Base-by-base conservation (phyloP, 2,113 vertebrate genomes). In the Aptenodytes forsteri region DNA sequence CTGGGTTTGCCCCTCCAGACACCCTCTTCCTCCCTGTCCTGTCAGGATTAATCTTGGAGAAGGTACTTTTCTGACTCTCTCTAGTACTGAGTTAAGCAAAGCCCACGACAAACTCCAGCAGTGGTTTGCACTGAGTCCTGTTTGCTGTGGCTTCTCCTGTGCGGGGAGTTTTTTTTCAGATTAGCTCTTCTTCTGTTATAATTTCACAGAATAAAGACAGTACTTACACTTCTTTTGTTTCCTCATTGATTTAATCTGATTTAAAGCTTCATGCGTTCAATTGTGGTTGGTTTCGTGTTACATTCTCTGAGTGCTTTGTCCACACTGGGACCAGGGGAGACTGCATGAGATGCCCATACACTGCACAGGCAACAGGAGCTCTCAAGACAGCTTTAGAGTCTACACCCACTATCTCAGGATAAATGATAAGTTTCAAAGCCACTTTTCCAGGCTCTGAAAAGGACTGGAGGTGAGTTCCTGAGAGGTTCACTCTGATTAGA, bases 121-220 rank as follows among this genome's bases (percentile, higher is more conserved):
- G 16, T 50, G 29, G 13, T 87, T 81, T 50, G 27, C 26, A n/a
- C 5, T 1, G 2, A 59, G n/a, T 55, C n/a, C 12, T 65, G 16
- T 75, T 84, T 84, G 11, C 61, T 90, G 55, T 40, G 42, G 12
- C 44, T 75, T 71, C 42, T 75, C 30, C 23, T 66, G 3, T 14
- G 2, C 34, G 61, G 20, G 9, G 17, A 70, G 4, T 54, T 90
- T n/a, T 14, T 89, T 89, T 89, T 81, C 38, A 58, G 19, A 78
- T 69, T 49, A 86, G 32, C 23, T 80, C 30, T 58, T 67, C 13
- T 59, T 70, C 72, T 82, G 87, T 73, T 49, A 3, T 65, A 52
- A 77, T 92, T 90, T 90, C 72, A 73, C 29, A 89, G 55, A 96
- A 96, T 95, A 96, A 96, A 95, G 42, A 36, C 18, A 78, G 29